phyloP scores from a whole-genome alignment of 2,113 vertebrate species.

The Corythornis vintsioides region DNA sequence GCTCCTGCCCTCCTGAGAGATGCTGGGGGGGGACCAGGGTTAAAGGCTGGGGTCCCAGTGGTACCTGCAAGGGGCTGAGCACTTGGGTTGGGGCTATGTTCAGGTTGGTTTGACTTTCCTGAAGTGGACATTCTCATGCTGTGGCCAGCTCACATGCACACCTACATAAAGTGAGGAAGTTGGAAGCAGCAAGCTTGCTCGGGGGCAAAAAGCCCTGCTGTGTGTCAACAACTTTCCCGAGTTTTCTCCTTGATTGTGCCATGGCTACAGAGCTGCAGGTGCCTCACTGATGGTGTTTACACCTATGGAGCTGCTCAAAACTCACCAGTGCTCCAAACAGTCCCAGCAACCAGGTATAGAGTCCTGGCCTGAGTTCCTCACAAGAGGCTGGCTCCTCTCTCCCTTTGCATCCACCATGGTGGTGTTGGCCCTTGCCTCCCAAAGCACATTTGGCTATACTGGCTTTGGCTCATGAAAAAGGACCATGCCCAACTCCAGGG shows the following conservation, averaged over 20 bases:
- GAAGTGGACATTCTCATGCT: neutral
- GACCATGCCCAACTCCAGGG: neutral
- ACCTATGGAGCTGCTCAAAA: neutral
- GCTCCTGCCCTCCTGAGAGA: neutral
- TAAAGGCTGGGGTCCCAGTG: neutral
- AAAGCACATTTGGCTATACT: neutral
- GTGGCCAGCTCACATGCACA: rapidly evolving
- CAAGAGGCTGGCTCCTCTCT: neutral
- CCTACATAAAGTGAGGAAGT: neutral
- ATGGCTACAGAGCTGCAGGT: rapidly evolving
- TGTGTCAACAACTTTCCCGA: neutral
- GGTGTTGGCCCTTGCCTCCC: neutral
- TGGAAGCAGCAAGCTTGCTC: neutral
- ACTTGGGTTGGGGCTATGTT: neutral
- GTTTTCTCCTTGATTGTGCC: neutral
- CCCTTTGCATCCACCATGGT: neutral
- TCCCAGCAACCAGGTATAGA: neutral
- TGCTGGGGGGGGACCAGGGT: neutral
- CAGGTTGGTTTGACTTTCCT: neutral
- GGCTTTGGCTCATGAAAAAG: neutral
- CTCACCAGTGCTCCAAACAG: rapidly evolving
- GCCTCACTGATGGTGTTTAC: rapidly evolving
- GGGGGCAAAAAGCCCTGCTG: neutral
- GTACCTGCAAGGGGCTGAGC: neutral
- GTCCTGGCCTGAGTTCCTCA: neutral